A percentile compares a stretch with the other conserved stretches of the same genome.
These are phyloP conservation scores for Pteria penguin DNA, from an alignment of 2,888 invertebrate species.

Conservation along the genomic window DNA sequence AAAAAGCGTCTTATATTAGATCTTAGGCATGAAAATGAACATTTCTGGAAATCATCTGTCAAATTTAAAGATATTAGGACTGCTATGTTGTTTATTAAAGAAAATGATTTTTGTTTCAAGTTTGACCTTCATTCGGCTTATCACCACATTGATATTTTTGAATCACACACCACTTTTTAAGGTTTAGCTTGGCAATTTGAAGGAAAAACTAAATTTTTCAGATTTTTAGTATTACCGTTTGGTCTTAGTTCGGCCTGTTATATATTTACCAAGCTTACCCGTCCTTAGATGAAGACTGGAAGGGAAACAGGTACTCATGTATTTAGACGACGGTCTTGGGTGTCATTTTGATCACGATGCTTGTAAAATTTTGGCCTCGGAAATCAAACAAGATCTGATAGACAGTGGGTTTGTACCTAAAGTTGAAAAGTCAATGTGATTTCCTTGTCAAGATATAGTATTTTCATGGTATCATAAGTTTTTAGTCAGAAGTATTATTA, in stretches of 20 bases:
- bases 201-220: constrained; percentile 14
- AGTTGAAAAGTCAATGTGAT: constrained; percentile 25
- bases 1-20: constrained; percentile 49
- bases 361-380: not conserved
- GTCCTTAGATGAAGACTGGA: constrained; percentile 45
- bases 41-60: constrained; percentile 36
- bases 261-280: constrained; percentile 41
- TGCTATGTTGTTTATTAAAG: constrained; percentile 7
- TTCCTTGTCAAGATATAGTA: constrained; percentile 20
- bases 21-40: constrained; percentile 40
- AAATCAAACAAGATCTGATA: constrained; percentile 31
- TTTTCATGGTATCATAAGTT: constrained; percentile 29
- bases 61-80: constrained; percentile 43
- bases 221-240: constrained; percentile 45
- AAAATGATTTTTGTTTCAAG: not conserved
- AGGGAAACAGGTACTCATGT: constrained; percentile 40
- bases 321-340: constrained; percentile 46
- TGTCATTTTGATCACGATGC: constrained; percentile 2
- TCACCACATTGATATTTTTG: constrained; percentile 24
- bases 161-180: constrained; percentile 14
- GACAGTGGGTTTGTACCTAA: constrained; percentile 36
- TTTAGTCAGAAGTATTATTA: constrained; percentile 4
- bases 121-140: constrained; percentile 40
- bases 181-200: constrained; percentile 19
- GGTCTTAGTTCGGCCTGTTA: constrained; percentile 34